Evolutionary conservation across 2,888 invertebrate genomes (phyloP), one percentile per base, ranked within the genome.

Genomic region (Hirtodrosophila trivittata): DNA sequence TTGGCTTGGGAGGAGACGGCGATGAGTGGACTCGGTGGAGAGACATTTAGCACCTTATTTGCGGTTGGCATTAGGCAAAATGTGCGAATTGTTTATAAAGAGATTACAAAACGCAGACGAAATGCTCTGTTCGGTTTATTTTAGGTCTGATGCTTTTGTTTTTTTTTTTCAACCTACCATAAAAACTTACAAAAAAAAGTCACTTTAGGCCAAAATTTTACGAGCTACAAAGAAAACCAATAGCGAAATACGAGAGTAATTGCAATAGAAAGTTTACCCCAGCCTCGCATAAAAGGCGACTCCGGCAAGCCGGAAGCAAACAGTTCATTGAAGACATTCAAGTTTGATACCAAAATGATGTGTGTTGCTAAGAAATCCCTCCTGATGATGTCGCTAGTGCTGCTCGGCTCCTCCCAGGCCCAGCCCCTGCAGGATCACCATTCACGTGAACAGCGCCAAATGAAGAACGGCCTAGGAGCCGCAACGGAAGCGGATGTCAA

Each of bases 1-100:
- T n/a, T n/a, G n/a, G n/a, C n/a, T n/a, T n/a, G n/a, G n/a, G 18
- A 38, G 25, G 42, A 18, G 25, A 25, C 52, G 28, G 9, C 5
- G 28, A n/a, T 16, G 8, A n/a, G 42, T 21, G 38, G 55, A 28
- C 68, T 46, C 5, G 2, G 2, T 2, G 18, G 2, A 2, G 68
- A 66, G 75, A 69, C 77, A 88, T 76, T 87, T 83, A 77, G 75
- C 87, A 81, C 81, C 83, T 87, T 88, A 76, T 88, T 84, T 86
- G 69, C 81, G 58, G 56, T 68, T 42, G 56, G 58, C 69, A 83
- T 78, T 83, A 88, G 73, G 65, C 68, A 43, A 52, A 69, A 86
- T 71, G 87, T 88, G 88, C 77, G 71, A 88, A 88, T 88, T 88
- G 78, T 66, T 77, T 77, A 80, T 85, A 77, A 86, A 80, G 80